phyloP scores from a whole-genome alignment of 64 coral and sea anemone genomes.

The Montipora capricornis region DNA sequence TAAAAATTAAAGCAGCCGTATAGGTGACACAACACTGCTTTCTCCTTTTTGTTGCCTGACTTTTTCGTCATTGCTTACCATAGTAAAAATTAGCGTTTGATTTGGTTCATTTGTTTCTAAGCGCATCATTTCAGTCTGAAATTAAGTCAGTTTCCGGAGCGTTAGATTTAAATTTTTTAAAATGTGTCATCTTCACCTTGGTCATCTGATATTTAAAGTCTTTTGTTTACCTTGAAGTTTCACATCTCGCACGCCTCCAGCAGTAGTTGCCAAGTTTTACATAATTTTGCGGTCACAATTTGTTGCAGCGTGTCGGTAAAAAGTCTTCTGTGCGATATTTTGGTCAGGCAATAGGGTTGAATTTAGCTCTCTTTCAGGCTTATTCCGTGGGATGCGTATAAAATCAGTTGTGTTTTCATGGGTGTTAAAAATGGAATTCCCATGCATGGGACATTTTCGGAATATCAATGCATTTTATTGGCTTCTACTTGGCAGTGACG shows the following conservation, averaged over 20 bases:
- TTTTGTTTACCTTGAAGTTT: neutral
- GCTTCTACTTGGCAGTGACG: too few species aligned
- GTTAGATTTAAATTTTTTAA: neutral
- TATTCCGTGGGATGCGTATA: neutral
- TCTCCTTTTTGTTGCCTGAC: neutral
- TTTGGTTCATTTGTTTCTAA: neutral
- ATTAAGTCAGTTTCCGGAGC: neutral
- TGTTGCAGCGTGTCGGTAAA: neutral
- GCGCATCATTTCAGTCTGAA: too few species aligned
- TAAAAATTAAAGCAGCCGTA: neutral
- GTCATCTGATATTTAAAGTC: too few species aligned
- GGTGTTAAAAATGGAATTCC: too few species aligned
- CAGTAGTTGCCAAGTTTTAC: neutral
- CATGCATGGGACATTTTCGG: too few species aligned
- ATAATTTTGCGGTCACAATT: neutral
- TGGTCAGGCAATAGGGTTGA: neutral
- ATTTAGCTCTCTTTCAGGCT: conserved; percentile 28
- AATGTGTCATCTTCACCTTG: neutral
- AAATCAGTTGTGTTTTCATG: too few species aligned
- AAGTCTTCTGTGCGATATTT: conserved; percentile 15
- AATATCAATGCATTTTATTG: too few species aligned
- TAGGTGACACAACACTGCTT: too few species aligned
- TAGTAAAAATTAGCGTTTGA: neutral
- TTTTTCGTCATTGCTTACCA: neutral
- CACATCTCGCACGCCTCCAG: neutral